phyloP scores from a whole-genome alignment of 2,113 vertebrate species.

The Pampusana beccarii region DNA sequence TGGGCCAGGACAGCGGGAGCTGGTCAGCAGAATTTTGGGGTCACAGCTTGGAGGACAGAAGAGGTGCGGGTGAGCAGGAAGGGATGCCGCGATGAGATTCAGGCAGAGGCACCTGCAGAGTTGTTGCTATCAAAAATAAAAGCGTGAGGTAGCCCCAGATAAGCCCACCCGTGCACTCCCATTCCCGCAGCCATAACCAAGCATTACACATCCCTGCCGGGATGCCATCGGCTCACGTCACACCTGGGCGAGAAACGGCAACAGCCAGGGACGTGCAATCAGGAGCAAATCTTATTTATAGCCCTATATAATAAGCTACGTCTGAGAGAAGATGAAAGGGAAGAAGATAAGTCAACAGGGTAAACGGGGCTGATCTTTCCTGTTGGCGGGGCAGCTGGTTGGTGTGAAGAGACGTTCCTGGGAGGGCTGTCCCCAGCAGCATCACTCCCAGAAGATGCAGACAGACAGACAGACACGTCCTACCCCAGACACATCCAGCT shows the following conservation, averaged over 20 bases:
- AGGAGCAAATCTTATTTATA: constrained; percentile 32
- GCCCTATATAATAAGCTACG: background rate
- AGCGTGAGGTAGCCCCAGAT: background rate
- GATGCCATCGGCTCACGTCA: constrained; percentile 5
- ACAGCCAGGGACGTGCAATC: background rate
- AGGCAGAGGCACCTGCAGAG: background rate
- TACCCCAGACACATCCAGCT: background rate
- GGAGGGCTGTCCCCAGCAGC: background rate
- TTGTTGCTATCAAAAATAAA: constrained; percentile 1
- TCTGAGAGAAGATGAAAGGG: constrained; percentile 32
- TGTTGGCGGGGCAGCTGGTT: background rate
- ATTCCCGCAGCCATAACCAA: background rate
- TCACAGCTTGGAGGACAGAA: background rate
- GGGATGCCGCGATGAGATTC: background rate
- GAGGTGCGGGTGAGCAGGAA: background rate
- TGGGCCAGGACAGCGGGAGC: background rate
- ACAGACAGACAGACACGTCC: background rate
- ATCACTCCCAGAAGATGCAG: background rate
- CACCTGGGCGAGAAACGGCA: background rate
- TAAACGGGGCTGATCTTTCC: background rate
- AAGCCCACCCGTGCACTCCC: background rate
- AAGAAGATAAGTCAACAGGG: constrained; percentile 9
- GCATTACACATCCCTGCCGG: background rate
- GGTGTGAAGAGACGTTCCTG: background rate
- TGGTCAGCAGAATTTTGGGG: background rate